These are phyloP conservation scores for Chrysolina oricalcia DNA, from an alignment of 2,888 invertebrate species.

Conservation along the genomic window DNA sequence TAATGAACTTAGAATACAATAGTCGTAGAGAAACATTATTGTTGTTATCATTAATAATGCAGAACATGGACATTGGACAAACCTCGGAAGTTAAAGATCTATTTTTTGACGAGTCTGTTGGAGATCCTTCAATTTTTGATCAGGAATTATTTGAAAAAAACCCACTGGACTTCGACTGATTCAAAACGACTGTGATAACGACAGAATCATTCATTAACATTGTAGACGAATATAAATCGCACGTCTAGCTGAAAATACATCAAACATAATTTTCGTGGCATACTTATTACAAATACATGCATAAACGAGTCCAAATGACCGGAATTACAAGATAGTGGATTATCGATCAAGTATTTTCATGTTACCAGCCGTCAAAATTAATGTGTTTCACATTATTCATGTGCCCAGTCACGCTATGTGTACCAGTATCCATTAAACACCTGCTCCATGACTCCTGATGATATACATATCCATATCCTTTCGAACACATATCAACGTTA, in stretches of 20 bases:
- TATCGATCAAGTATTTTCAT: slow-evolving; percentile 14
- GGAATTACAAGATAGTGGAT: slow-evolving; percentile 7
- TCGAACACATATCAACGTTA: background rate
- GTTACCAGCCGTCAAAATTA: slow-evolving; percentile 5
- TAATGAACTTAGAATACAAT: too few relatives aligned
- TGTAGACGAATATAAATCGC: too few relatives aligned
- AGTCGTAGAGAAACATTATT: too few relatives aligned
- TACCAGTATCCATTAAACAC: slow-evolving; percentile 5
- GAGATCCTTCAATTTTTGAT: too few relatives aligned
- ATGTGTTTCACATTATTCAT: slow-evolving; percentile 17
- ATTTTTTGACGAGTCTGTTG: too few relatives aligned
- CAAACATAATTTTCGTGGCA: background rate
- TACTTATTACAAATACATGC: background rate
- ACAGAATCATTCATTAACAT: too few relatives aligned
- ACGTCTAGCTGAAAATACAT: background rate
- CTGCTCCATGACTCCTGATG: slow-evolving; percentile 3
- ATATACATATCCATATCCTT: background rate
- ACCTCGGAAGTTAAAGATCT: too few relatives aligned
- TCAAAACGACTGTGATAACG: too few relatives aligned
- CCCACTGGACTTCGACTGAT: too few relatives aligned
- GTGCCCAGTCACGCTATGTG: slow-evolving; percentile 10
- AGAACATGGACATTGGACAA: too few relatives aligned
- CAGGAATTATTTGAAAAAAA: too few relatives aligned
- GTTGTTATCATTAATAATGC: too few relatives aligned
- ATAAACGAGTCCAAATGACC: slow-evolving; percentile 8